A percentile compares a stretch with the other conserved stretches of the same genome.
phyloP scores from a whole-genome alignment of 2,888 invertebrate genomes.

The Anoncus sp. region DNA sequence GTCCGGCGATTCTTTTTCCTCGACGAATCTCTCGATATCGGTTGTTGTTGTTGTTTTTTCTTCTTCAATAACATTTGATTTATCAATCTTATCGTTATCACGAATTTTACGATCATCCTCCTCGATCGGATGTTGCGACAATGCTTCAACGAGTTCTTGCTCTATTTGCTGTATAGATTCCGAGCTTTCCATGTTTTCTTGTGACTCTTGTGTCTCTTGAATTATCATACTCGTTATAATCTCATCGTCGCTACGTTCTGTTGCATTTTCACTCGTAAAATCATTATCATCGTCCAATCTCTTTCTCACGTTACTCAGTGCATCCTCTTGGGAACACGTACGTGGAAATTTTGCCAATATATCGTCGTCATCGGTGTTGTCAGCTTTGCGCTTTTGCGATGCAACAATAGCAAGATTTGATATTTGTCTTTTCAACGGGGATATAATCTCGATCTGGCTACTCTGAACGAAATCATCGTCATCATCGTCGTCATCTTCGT shows the following conservation, averaged over 20 bases:
- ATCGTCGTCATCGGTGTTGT: slow-evolving; percentile 49
- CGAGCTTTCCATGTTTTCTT: background rate
- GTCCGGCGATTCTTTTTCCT: slow-evolving; percentile 2
- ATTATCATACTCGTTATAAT: slow-evolving; percentile 36
- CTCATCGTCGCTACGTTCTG: slow-evolving; percentile 5
- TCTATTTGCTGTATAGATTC: slow-evolving; percentile 53
- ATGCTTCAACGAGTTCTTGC: slow-evolving; percentile 48
- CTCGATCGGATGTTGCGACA: slow-evolving; percentile 36
- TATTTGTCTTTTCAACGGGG: slow-evolving; percentile 57
- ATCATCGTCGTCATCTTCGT: slow-evolving; percentile 46
- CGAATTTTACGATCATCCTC: background rate
- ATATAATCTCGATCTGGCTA: slow-evolving; percentile 51
- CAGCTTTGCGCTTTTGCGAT: slow-evolving; percentile 61
- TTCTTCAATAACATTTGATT: background rate
- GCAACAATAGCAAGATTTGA: slow-evolving; percentile 15
- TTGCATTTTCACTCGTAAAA: background rate
- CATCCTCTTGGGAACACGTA: slow-evolving; percentile 53
- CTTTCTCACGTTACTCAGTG: slow-evolving; percentile 40
- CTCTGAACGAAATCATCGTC: slow-evolving; percentile 59
- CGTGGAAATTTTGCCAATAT: slow-evolving; percentile 53
- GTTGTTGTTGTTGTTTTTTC: background rate
- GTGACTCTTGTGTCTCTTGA: slow-evolving; percentile 44
- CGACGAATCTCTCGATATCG: background rate
- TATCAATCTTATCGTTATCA: slow-evolving; percentile 1
- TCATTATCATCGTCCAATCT: slow-evolving; percentile 30